Percentiles rank a stretch among this genome's conserved stretches.
These are phyloP conservation scores for Dione vanillae DNA, from an alignment of 2,888 invertebrate genomes.

Conservation along the genomic window DNA sequence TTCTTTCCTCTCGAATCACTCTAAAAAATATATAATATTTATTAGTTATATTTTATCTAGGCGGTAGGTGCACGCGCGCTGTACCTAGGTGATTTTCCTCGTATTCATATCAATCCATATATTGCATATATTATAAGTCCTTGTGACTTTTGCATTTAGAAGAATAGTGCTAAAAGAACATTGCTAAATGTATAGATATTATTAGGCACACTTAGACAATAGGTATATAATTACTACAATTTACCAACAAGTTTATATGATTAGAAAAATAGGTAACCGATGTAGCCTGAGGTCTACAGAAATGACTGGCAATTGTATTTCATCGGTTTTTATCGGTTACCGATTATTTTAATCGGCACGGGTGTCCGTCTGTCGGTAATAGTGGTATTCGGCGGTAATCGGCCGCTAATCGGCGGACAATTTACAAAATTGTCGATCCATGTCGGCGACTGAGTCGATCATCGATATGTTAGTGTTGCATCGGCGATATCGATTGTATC, in stretches of 20 bases:
- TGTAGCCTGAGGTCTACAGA: constrained; percentile 56
- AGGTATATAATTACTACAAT: not conserved
- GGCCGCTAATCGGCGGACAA: constrained; percentile 83
- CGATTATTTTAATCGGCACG: constrained; percentile 83
- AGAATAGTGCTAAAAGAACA: too few species aligned
- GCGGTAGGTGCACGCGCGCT: too few species aligned
- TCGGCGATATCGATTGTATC: constrained; percentile 57
- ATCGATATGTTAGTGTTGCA: constrained; percentile 68
- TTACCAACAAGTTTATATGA: constrained; percentile 1
- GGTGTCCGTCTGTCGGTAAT: constrained; percentile 83
- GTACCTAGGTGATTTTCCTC: too few species aligned
- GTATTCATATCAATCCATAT: too few species aligned
- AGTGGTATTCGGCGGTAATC: constrained; percentile 68
- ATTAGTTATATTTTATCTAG: too few species aligned
- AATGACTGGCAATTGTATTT: constrained; percentile 69
- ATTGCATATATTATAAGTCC: too few species aligned
- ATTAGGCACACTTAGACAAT: not conserved
- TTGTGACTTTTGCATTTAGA: too few species aligned
- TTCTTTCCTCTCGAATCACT: too few species aligned
- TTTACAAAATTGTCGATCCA: constrained; percentile 84
- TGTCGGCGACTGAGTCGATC: constrained; percentile 78
- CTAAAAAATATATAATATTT: too few species aligned
- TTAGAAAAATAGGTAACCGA: constrained; percentile 42
- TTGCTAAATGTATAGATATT: too few species aligned
- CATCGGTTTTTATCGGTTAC: constrained; percentile 80